Base-by-base conservation (phyloP, 1,140 invertebrate genomes). In the Matsumurasca onukii region DNA sequence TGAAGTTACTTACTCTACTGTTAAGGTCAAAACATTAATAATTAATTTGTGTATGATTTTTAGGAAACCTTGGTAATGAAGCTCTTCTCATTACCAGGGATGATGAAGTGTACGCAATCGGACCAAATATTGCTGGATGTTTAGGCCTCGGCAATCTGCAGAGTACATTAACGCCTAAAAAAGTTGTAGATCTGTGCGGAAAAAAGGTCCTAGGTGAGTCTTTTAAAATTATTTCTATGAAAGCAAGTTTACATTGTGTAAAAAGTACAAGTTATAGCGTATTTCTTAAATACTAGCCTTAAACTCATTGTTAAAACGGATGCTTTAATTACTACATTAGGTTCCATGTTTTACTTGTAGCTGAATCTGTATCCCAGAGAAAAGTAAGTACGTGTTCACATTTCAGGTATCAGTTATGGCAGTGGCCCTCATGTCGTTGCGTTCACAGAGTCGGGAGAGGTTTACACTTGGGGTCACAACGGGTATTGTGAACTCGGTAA, bases 391-490 rank as follows among this genome's bases (percentile, higher is more conserved):
- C n/a, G n/a, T n/a, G n/a, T n/a, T n/a, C n/a, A n/a, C n/a, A n/a
- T n/a, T 30, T 34, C 55, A 77, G 84, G 83, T 30, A 84, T 90
- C 75, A 82, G 86, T 1, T 88, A 85, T 81, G 87, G 87, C 3
- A 86, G 82, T 78, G 86, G 87, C 27, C 86, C 87, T 20, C 87
- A 89, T 77, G 85, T 89, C 12, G 75, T 90, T 55, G 88, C 86
- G 1, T 81, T 85, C 1, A 85, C 86, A 20, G 76, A 80, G 69
- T 82, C 76, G 72, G 87, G 87, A 65, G 81, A 87, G 70, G 76
- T 88, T 59, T 89, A 84, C 76, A 84, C 85, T 34, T 89, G 88
- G 88, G 88, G 88, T 22, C 84, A 88, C 75, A 89, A 90, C 80
- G 84, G 82, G 5, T 88, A 86, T 71, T 85, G 82, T 72, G 80